These are phyloP conservation scores for Archilochus colubris DNA, from an alignment of 2,113 vertebrate species.

Conservation along the genomic window DNA sequence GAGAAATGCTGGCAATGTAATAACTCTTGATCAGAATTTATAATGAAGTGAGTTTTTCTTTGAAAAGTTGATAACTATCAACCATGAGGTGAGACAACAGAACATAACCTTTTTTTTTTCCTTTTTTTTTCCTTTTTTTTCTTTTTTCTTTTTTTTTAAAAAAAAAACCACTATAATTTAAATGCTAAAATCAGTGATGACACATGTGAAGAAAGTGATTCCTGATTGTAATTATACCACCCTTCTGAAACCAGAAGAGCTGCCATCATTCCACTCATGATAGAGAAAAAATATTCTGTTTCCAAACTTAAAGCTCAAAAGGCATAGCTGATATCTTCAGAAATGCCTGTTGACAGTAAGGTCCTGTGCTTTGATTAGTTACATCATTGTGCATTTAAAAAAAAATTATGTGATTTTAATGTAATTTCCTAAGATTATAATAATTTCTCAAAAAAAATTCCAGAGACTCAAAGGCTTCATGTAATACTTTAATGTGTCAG, in stretches of 20 bases:
- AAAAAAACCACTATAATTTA: rapidly evolving
- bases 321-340: background rate
- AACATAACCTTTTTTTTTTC: background rate
- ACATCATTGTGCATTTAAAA: background rate
- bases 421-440: background rate
- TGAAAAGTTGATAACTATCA: background rate
- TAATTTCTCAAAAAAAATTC: background rate
- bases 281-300: background rate
- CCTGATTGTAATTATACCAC: background rate
- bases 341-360: background rate
- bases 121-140: background rate
- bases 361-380: background rate
- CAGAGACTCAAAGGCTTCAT: background rate
- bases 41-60: background rate
- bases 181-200: background rate
- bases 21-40: background rate
- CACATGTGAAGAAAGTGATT: background rate
- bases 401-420: background rate
- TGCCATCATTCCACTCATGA: background rate
- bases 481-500: background rate
- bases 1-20: background rate
- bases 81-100: background rate
- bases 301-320: background rate
- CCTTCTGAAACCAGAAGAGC: background rate
- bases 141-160: background rate